phyloP scores from a whole-genome alignment of 1,140 invertebrate genomes.

The Stegodyphus dumicola region DNA sequence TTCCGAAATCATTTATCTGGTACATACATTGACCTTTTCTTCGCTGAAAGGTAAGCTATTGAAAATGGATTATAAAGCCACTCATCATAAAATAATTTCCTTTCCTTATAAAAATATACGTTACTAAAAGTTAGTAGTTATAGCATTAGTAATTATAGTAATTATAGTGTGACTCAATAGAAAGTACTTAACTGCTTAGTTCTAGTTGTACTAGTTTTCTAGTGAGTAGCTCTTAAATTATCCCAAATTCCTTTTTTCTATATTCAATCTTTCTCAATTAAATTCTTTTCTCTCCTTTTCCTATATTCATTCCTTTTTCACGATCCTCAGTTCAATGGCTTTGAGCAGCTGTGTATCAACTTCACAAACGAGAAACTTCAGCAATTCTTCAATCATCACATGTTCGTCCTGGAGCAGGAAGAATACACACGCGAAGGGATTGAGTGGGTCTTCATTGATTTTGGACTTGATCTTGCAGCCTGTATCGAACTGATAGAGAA shows the following conservation, averaged over 20 bases:
- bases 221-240: neutral
- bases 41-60: too few relatives aligned
- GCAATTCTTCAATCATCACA: conserved; percentile 77
- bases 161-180: too few relatives aligned
- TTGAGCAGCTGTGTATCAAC: conserved; percentile 83
- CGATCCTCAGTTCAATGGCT: conserved; percentile 71
- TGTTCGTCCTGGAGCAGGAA: conserved; percentile 74
- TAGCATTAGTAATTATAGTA: too few relatives aligned
- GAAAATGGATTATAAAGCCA: too few relatives aligned
- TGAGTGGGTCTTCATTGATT: conserved; percentile 74
- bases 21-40: too few relatives aligned
- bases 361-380: conserved; percentile 79
- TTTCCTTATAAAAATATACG: too few relatives aligned
- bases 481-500: conserved; percentile 99
- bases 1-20: too few relatives aligned
- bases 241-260: neutral
- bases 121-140: too few relatives aligned
- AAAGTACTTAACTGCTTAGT: too few relatives aligned
- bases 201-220: neutral
- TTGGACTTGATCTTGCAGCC: conserved; percentile 75
- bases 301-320: neutral
- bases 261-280: neutral
- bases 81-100: too few relatives aligned
- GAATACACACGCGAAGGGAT: conserved; percentile 74
- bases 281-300: neutral